Evolutionary conservation across 1,140 invertebrate species (phyloP), one percentile per base, ranked within the genome.

Genomic region (Mercenaria mercenaria): DNA sequence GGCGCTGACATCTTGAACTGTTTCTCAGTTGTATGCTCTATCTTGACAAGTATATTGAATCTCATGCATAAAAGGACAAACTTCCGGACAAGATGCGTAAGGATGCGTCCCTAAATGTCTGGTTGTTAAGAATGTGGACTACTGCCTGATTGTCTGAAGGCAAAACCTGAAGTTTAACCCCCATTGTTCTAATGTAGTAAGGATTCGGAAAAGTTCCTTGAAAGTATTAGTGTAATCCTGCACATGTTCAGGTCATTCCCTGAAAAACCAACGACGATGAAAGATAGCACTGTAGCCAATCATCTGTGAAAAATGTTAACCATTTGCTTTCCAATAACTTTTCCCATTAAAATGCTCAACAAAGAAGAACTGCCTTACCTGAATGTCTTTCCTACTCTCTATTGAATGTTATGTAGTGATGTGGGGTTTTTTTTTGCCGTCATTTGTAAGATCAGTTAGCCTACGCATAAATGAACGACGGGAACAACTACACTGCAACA

Each of bases 21-120:
- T n/a, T 79, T 84, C 15, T 88, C 91, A 0, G 50, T 32, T 18
- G 91, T 91, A 72, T 92, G 91, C 20, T 81, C 23, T 1, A 67
- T 77, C 69, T 79, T 50, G 37, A 92, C 41, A 3, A 92, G 37
- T 52, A 89, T 89, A 64, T 92, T 92, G 67, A 59, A 77, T 32
- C 74, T 91, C 74, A 92, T 76, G 23, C 34, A 67, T 15, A 37
- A 2, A 32, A 90, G 20, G 1, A 90, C 86, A 20, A 90, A 39
- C 0, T 74, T 56, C 0, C 89, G 59, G 23, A 92, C 76, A 23
- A 92, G 56, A 52, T 34, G n/a, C 89, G 88, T 92, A 90, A 15
- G 0, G 15, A 6, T 0, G 69, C 3, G 23, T 41, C 69, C 61
- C 67, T 67, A 37, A 23, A 81, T 0, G 85, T 72, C 26, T 87